A percentile compares a stretch with the other conserved stretches of the same genome.
Evolutionary conservation across 2,113 vertebrate genomes (phyloP).

Genomic region (Otocyon megalotis): DNA sequence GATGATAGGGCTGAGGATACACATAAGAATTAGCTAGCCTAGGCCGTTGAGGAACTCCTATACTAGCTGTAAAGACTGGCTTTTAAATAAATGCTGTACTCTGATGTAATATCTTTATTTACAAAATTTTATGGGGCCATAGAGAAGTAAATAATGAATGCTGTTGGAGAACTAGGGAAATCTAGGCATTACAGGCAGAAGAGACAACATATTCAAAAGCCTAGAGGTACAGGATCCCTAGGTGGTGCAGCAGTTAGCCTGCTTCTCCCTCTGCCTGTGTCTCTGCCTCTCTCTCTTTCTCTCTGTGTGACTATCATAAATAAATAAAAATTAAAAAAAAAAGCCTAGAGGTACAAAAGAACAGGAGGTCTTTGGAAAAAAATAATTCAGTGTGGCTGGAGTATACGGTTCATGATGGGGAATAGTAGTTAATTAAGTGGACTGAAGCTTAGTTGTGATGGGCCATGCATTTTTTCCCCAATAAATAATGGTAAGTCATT

Average conservation of each 20-base stretch:
- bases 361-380: neutral
- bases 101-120: neutral
- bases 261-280: too few relatives aligned
- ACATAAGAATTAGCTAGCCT: neutral
- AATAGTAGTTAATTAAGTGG: neutral
- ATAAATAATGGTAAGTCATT: neutral
- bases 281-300: too few relatives aligned
- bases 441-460: neutral
- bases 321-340: neutral
- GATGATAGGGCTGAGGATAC: neutral
- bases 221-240: neutral
- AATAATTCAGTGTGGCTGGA: neutral
- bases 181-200: neutral
- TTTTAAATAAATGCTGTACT: neutral
- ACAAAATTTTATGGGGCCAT: neutral
- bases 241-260: too few relatives aligned
- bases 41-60: neutral
- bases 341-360: neutral
- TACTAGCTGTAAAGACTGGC: neutral
- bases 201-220: neutral
- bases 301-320: too few relatives aligned
- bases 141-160: neutral
- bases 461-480: neutral
- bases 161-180: neutral
- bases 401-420: neutral